Evolutionary conservation across 2,888 invertebrate genomes (phyloP), one percentile per base, ranked within the genome.

Genomic region (Ichneumoninae sp.): DNA sequence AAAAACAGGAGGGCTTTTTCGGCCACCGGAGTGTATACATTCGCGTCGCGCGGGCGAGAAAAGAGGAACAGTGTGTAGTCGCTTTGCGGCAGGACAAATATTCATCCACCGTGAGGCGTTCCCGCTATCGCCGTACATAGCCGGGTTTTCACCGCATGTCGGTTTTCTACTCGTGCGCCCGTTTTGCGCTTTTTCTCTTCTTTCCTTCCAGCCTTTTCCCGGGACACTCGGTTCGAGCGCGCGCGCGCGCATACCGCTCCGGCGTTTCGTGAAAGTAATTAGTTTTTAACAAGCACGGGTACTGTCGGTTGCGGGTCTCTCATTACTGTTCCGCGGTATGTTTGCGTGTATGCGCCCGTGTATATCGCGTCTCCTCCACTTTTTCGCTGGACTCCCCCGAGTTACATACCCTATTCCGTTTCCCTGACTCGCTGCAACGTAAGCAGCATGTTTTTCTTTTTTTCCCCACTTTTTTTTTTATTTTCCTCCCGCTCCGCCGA

Each of bases 271-370:
- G 81, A 87, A 88, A 89, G 88, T 89, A 89, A 89, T 89, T 89
- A 88, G 88, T 89, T 89, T 89, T 89, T 89, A 89, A 89, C 89
- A 87, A 89, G 88, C 87, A 71, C 77, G 84, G 76, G 83, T 85
- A 83, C 81, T 70, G 81, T 69, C 66, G 79, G 87, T 52, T 63
- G 63, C 63, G 63, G 74, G 73, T 82, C 50, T 75, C 74, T 87
- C 85, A 85, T 88, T 89, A 87, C 81, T 50, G 66, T 57, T 57
- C 22, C 66, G 52, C 50, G 47, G 47, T 71, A 75, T 80, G 74
- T 79, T 44, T 30, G 33, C 16, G 8, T n/a, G 44, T 30, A 60
- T 36, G 22, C 47, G 63, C 73, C n/a, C 16, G 26, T 66, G 66
- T 73, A 13, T 26, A n/a, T 19, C 22, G 36, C 30, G 44, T 63